phyloP scores from a whole-genome alignment of 2,888 invertebrate genomes.

The Drosophila neotestacea region DNA sequence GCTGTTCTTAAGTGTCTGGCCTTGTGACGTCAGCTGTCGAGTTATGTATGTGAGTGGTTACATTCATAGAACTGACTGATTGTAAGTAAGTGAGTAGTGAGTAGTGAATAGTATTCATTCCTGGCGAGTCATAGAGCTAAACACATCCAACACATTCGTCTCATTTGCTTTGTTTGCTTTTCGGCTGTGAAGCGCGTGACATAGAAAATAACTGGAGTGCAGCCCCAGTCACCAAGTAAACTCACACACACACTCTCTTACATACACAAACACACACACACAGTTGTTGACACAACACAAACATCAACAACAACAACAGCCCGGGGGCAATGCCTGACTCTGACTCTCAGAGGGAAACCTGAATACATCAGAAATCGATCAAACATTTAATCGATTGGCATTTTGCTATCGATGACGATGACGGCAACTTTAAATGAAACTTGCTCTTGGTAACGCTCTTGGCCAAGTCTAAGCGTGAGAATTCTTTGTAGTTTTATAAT shows the following conservation, averaged over 20 bases:
- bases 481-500: conserved; percentile 31
- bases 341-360: not conserved
- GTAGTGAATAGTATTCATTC: conserved; percentile 21
- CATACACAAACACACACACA: not conserved
- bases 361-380: conserved; percentile 65
- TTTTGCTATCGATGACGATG: conserved; percentile 48
- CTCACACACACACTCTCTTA: conserved; percentile 16
- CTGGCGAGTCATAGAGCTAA: conserved; percentile 32
- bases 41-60: conserved; percentile 26
- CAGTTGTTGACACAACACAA: conserved; percentile 51
- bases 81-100: too few species aligned
- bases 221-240: conserved; percentile 52
- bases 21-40: conserved; percentile 49
- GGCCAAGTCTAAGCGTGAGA: conserved; percentile 52
- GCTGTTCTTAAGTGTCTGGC: conserved; percentile 47
- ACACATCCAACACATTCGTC: conserved; percentile 17
- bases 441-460: conserved; percentile 18
- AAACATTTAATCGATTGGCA: conserved; percentile 38
- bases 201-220: conserved; percentile 67
- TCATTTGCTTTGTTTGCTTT: conserved; percentile 52
- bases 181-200: conserved; percentile 65
- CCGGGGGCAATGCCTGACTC: conserved; percentile 46
- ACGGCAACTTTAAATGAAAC: conserved; percentile 25
- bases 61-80: conserved; percentile 11
- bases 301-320: conserved; percentile 22